These are phyloP conservation scores for Neogobius melanostomus DNA, from an alignment of 2,113 vertebrate species.

Conservation along the genomic window DNA sequence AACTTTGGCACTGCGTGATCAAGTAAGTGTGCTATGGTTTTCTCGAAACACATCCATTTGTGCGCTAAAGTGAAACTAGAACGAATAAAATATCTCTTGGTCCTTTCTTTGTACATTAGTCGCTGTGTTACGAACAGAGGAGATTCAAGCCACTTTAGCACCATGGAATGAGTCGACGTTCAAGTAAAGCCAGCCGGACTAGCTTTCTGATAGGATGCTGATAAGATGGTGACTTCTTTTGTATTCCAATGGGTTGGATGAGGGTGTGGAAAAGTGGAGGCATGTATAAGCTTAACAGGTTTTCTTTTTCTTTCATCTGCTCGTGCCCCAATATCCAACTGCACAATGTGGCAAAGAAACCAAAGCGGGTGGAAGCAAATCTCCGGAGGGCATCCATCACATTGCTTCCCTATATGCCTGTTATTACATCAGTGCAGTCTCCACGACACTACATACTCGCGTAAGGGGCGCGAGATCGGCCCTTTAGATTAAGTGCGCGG, in stretches of 20 bases:
- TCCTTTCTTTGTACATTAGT: conserved; percentile 1
- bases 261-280: conserved; percentile 18
- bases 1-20: conserved; percentile 67
- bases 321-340: conserved; percentile 42
- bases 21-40: conserved; percentile 47
- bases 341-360: conserved; percentile 31
- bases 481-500: conserved; percentile 3
- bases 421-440: conserved; percentile 33
- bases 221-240: conserved; percentile 37
- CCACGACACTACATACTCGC: background rate
- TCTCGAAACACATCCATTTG: conserved; percentile 16
- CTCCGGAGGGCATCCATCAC: conserved; percentile 71
- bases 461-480: background rate
- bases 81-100: background rate
- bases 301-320: background rate
- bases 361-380: conserved; percentile 53
- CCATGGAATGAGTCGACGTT: conserved; percentile 51
- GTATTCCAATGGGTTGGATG: conserved; percentile 17
- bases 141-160: conserved; percentile 60
- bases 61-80: conserved; percentile 19
- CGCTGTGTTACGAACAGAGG: conserved; percentile 15
- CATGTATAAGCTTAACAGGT: conserved; percentile 18
- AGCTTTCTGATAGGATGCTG: conserved; percentile 14
- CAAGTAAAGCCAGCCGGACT: conserved; percentile 59
- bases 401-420: conserved; percentile 48